Percentiles rank a stretch among this genome's conserved stretches.
Conservation (phyloP, 2,797 vertebrate species). For the Orientallactaga sibirica region DNA sequence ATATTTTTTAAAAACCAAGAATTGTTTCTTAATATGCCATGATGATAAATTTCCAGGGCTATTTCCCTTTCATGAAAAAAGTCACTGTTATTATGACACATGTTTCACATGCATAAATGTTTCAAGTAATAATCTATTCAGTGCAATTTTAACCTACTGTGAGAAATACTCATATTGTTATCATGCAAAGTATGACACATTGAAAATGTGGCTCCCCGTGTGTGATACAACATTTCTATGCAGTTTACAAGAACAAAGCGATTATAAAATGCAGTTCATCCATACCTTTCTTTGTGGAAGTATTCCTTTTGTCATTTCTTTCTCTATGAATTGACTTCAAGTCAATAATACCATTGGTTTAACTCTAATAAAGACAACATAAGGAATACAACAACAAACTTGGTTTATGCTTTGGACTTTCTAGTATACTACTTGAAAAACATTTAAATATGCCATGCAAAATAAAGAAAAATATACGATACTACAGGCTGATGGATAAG, state of each 20-base stretch:
- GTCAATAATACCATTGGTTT: not conserved
- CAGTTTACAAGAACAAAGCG: not conserved
- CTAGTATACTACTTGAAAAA: not conserved
- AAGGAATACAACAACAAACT: not conserved
- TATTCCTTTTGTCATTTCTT: not conserved
- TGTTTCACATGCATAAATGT: not conserved
- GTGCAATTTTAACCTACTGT: not conserved
- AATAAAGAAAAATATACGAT: not conserved
- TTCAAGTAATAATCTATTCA: not conserved
- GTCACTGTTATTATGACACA: not conserved
- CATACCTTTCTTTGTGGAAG: not conserved
- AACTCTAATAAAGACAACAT: not conserved
- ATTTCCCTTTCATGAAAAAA: not conserved
- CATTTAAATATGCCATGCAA: not conserved
- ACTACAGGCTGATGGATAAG: not conserved
- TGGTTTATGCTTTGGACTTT: not conserved
- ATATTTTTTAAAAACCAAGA: not conserved
- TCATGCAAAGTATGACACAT: not conserved
- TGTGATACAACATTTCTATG: not conserved
- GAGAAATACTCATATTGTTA: not conserved
- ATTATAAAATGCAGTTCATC: not conserved
- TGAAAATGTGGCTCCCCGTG: not conserved
- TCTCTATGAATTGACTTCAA: not conserved
- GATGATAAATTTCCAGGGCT: not conserved
- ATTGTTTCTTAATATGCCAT: not conserved